phyloP scores from a whole-genome alignment of 2,888 invertebrate genomes.

The Colostygia pectinataria region DNA sequence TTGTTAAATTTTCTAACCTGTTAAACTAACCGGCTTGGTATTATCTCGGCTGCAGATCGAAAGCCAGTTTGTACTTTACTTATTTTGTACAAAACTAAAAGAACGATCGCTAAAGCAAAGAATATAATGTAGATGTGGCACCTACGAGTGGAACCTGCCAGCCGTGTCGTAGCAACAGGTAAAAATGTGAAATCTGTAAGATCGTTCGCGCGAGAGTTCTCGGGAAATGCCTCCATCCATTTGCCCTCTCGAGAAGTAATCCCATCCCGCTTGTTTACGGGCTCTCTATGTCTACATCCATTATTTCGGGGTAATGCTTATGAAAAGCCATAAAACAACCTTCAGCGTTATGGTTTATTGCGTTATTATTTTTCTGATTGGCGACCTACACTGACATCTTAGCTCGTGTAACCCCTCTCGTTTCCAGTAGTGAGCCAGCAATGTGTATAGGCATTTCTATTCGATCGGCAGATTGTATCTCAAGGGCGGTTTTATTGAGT shows the following conservation, averaged over 20 bases:
- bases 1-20: too few relatives aligned
- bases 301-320: not conserved
- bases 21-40: too few relatives aligned
- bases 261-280: not conserved
- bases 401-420: not conserved
- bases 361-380: constrained; percentile 2
- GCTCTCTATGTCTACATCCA: not conserved
- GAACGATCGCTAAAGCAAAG: too few relatives aligned
- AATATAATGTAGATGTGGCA: too few relatives aligned
- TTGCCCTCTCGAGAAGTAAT: not conserved
- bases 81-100: too few relatives aligned
- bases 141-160: too few relatives aligned
- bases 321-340: not conserved
- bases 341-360: constrained; percentile 5
- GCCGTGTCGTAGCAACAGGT: not conserved
- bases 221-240: not conserved
- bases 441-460: constrained; percentile 1
- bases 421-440: not conserved
- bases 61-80: too few relatives aligned
- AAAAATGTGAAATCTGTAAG: not conserved
- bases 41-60: too few relatives aligned
- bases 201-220: not conserved
- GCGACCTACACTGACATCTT: not conserved
- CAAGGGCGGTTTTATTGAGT: constrained; percentile 15
- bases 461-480: constrained; percentile 6